Evolutionary conservation across 2,113 vertebrate species (phyloP), one percentile per base, ranked within the genome.

Genomic region (Felis chaus): DNA sequence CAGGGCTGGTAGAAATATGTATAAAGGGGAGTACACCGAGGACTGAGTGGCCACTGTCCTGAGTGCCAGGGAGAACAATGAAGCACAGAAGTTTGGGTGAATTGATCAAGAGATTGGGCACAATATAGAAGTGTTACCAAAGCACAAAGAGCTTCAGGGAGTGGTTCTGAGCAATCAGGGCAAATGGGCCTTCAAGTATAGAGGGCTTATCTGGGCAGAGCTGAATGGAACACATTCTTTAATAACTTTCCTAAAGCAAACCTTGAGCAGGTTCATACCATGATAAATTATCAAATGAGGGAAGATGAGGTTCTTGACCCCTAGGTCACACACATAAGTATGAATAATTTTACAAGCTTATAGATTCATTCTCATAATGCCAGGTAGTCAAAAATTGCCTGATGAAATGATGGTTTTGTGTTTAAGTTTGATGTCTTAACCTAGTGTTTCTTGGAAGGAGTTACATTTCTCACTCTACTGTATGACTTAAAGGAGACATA

Each of bases 371-470:
- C 5, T 23, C 6, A 61, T 69, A 39, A 39, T 12, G 11, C 29
- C 16, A 23, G 29, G 5, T 23, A 57, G 4, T 39, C 61, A 11
- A 68, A 11, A 74, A 68, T 91, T 73, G 25, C 45, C 61, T 39
- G 29, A 48, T 39, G 31, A 65, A 89, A 53, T 89, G 3, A n/a
- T 8, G 29, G 19, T 92, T 89, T 96, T 61, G 10, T 61, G 15
- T 48, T 66, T 79, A 48, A 78, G 1, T 85, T 74, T 90, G 29
- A 81, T 80, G 74, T 87, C 41, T 74, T 90, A 53, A 27, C 33
- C 12, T 73, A 48, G 23, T 57, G 1, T 83, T 69, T n/a, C 41
- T 53, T 50, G 12, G 8, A 74, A 80, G 45, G 5, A 80, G 53
- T 80, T 53, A 23, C 27, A 13, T 81, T 73, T 89, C 71, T 4